Percentiles rank a stretch among this genome's conserved stretches.
phyloP scores from a whole-genome alignment of 2,797 vertebrate genomes.

The Muscicapa comitata region DNA sequence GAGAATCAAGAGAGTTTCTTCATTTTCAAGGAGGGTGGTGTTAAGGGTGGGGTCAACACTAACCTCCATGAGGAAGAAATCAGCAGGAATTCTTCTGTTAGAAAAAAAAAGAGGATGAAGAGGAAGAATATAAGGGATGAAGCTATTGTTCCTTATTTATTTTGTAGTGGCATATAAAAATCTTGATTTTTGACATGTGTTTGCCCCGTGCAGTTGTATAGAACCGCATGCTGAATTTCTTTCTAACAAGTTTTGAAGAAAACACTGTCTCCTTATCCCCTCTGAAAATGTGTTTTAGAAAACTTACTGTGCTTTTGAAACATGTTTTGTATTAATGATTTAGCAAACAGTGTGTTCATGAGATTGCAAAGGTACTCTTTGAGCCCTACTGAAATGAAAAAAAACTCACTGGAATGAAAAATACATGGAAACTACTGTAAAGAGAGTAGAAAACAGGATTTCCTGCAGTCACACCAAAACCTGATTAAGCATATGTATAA shows the following conservation, averaged over 20 bases:
- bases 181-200: slow-evolving; percentile 19
- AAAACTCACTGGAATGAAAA: not conserved
- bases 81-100: slow-evolving; percentile 4
- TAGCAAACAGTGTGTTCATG: not conserved
- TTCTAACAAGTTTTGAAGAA: slow-evolving; percentile 14
- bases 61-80: slow-evolving; percentile 32
- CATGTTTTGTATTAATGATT: not conserved
- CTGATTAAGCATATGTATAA: not conserved
- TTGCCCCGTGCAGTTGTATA: not conserved
- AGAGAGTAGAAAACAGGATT: not conserved
- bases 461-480: not conserved
- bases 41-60: not conserved
- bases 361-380: not conserved
- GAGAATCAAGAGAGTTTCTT: slow-evolving; percentile 41
- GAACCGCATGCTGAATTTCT: not conserved
- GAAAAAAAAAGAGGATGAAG: not conserved
- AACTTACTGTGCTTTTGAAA: not conserved
- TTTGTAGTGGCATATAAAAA: not conserved
- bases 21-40: slow-evolving; percentile 14
- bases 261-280: not conserved
- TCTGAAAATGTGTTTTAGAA: not conserved
- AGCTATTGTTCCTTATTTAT: not conserved
- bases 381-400: not conserved
- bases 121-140: not conserved
- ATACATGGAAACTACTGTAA: not conserved